Conservation (phyloP, 1,140 invertebrate genomes). For the Drosophila teissieri region DNA sequence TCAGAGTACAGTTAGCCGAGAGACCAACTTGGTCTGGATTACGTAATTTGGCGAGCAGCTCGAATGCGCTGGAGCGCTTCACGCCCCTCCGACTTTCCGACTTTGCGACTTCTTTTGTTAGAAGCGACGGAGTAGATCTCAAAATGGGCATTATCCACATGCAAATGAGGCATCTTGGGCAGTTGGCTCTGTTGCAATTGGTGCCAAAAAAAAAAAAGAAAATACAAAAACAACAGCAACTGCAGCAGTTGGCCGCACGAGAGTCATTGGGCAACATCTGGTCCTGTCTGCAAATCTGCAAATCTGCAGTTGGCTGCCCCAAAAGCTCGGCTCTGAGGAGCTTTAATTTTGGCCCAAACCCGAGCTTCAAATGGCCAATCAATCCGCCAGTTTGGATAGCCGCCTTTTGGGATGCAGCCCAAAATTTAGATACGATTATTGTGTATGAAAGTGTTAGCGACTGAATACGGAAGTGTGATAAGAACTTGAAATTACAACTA, state of each 20-base stretch:
- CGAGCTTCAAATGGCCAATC: conserved; percentile 3
- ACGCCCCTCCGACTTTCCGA: conserved; percentile 25
- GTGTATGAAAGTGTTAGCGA: neutral
- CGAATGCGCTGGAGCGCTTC: conserved; percentile 71
- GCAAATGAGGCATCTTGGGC: conserved; percentile 52
- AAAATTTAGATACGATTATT: too few relatives aligned
- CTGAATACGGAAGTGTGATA: too few relatives aligned
- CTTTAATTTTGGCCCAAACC: conserved; percentile 36
- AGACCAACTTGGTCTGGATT: conserved; percentile 51
- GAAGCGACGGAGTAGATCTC: conserved; percentile 41
- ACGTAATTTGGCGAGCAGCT: conserved; percentile 52
- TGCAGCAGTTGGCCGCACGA: neutral
- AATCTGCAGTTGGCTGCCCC: conserved; percentile 1
- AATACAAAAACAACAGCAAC: neutral
- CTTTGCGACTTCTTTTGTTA: conserved; percentile 45
- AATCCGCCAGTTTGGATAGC: conserved; percentile 11
- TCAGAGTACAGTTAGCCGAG: conserved; percentile 39
- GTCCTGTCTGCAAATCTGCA: conserved; percentile 34
- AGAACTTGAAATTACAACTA: too few relatives aligned
- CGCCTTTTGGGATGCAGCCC: conserved; percentile 31
- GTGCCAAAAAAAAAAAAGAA: conserved; percentile 18
- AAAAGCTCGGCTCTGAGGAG: conserved; percentile 22
- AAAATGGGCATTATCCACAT: conserved; percentile 59
- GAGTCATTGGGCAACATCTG: conserved; percentile 14
- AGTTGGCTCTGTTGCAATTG: conserved; percentile 17